phyloP scores from a whole-genome alignment of 2,888 invertebrate genomes.

The Polia nebulosa region DNA sequence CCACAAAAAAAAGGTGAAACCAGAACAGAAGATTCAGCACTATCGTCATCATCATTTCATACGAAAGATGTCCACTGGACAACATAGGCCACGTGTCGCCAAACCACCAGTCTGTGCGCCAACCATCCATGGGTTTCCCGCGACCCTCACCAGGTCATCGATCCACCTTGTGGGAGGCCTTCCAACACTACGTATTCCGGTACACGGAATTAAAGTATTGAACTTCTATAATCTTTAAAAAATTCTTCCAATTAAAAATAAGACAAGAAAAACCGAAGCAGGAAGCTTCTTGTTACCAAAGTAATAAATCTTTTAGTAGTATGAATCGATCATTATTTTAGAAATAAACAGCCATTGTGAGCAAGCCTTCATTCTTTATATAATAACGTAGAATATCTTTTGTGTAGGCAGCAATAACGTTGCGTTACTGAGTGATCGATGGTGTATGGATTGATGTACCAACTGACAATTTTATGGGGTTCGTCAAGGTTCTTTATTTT shows the following conservation, averaged over 20 bases:
- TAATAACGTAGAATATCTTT: conserved; percentile 55
- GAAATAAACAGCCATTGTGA: conserved; percentile 44
- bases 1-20: too few species aligned
- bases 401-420: conserved; percentile 37
- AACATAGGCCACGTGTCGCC: too few species aligned
- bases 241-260: not conserved
- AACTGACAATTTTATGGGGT: conserved; percentile 19
- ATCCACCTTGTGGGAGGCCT: too few species aligned
- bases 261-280: not conserved
- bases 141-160: too few species aligned
- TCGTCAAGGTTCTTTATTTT: conserved; percentile 7
- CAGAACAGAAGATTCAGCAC: too few species aligned
- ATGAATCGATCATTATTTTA: conserved; percentile 63
- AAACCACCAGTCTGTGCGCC: too few species aligned
- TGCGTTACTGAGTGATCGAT: conserved; percentile 54
- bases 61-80: too few species aligned
- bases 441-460: conserved; percentile 31
- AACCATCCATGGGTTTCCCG: too few species aligned
- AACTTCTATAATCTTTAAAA: not conserved
- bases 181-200: too few species aligned
- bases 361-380: conserved; percentile 31
- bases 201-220: too few species aligned
- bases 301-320: conserved; percentile 53
- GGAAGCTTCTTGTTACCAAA: conserved; percentile 16
- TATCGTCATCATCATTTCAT: too few species aligned